These are phyloP conservation scores for Popillia japonica DNA, from an alignment of 1,140 invertebrate species.

Conservation along the genomic window DNA sequence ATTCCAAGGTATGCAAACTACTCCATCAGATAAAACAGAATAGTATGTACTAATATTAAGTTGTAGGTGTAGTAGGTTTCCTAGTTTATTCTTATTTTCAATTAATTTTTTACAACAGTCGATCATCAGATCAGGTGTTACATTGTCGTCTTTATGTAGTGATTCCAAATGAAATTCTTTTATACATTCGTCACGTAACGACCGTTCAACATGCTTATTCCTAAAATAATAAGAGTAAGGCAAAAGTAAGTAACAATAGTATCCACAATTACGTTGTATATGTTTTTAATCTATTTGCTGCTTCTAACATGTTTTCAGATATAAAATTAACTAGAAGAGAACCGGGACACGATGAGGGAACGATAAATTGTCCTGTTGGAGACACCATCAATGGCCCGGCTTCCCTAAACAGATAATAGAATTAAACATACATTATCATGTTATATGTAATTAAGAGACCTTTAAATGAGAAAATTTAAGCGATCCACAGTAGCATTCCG, in stretches of 20 bases:
- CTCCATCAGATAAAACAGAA: slow-evolving; percentile 87
- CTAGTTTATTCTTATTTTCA: slow-evolving; percentile 60
- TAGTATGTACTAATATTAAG: slow-evolving; percentile 90
- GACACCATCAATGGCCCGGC: slow-evolving; percentile 92
- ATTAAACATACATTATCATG: background rate
- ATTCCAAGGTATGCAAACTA: slow-evolving; percentile 93
- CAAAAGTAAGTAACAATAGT: slow-evolving; percentile 9
- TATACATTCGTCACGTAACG: slow-evolving; percentile 72
- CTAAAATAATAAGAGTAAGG: slow-evolving; percentile 62
- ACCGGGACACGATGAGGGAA: slow-evolving; percentile 87
- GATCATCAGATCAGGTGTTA: slow-evolving; percentile 90
- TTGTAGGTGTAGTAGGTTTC: slow-evolving; percentile 64
- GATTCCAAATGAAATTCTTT: slow-evolving; percentile 72
- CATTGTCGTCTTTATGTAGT: slow-evolving; percentile 87
- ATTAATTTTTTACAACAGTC: slow-evolving; percentile 79
- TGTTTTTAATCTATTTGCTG: slow-evolving; percentile 71
- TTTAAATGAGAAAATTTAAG: too few species aligned
- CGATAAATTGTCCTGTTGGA: slow-evolving; percentile 91
- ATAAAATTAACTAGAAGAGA: slow-evolving; percentile 86
- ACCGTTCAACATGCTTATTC: slow-evolving; percentile 79
- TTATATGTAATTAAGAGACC: too few species aligned
- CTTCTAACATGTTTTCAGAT: slow-evolving; percentile 77
- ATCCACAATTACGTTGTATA: slow-evolving; percentile 76
- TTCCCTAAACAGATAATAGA: slow-evolving; percentile 66
- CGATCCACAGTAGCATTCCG: too few species aligned